Percentiles rank a stretch among this genome's conserved stretches.
phyloP scores from a whole-genome alignment of 2,113 vertebrate species.

The Pheucticus melanocephalus region DNA sequence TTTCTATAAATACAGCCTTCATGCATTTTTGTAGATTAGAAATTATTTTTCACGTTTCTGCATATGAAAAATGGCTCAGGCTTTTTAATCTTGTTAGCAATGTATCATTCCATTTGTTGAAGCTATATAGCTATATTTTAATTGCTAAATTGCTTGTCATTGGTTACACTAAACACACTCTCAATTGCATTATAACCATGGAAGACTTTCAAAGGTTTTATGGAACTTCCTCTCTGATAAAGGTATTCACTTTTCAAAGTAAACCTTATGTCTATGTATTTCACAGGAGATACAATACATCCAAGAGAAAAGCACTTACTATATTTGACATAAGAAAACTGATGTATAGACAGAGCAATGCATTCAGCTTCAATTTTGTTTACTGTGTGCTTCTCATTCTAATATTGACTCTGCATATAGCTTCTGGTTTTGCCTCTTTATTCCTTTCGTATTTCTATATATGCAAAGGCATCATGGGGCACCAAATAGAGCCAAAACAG shows the following conservation, averaged over 20 bases:
- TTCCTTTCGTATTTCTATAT: neutral
- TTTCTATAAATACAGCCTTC: constrained; percentile 17
- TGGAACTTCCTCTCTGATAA: neutral
- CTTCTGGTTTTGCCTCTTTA: neutral
- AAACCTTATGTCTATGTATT: neutral
- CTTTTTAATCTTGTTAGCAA: constrained; percentile 53
- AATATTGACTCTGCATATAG: neutral
- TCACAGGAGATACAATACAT: neutral
- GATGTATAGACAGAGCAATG: neutral
- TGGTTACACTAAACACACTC: constrained; percentile 29
- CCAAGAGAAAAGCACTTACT: neutral
- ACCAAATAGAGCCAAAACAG: neutral
- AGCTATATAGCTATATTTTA: constrained; percentile 46
- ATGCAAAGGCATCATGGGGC: neutral
- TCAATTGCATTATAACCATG: neutral
- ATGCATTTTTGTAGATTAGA: constrained; percentile 45
- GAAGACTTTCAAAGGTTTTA: constrained; percentile 37
- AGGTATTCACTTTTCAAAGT: neutral
- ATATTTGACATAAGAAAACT: neutral
- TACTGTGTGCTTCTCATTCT: neutral
- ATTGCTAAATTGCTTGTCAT: constrained; percentile 39
- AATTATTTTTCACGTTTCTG: constrained; percentile 59
- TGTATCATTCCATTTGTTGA: constrained; percentile 26
- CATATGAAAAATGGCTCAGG: constrained; percentile 45
- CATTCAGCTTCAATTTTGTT: neutral